phyloP scores from a whole-genome alignment of 2,113 vertebrate species.

The Takifugu flavidus region DNA sequence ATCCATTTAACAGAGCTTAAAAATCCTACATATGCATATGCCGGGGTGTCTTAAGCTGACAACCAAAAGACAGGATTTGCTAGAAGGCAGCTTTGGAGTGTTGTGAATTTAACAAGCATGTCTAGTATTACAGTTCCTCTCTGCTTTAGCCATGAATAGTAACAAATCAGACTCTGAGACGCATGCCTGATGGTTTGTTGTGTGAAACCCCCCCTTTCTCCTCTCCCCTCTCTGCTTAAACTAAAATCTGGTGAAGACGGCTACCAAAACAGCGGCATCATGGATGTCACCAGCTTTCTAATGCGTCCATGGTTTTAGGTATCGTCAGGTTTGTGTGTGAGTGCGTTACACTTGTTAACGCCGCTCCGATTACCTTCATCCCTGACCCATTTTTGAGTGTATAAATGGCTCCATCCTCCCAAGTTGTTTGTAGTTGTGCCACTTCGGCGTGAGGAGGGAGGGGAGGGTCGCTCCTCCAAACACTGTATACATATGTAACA shows the following conservation, averaged over 20 bases:
- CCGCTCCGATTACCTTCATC: conserved; percentile 66
- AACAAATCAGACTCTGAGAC: conserved; percentile 79
- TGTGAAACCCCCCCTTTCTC: conserved; percentile 24
- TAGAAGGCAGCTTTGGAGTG: conserved; percentile 74
- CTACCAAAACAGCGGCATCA: conserved; percentile 73
- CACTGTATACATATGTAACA: conserved; percentile 75
- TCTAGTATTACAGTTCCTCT: conserved; percentile 74
- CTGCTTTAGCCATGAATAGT: conserved; percentile 77
- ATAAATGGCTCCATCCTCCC: conserved; percentile 60
- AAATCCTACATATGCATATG: conserved; percentile 78
- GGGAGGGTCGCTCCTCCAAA: conserved; percentile 48
- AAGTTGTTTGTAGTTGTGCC: conserved; percentile 60
- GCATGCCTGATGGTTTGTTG: conserved; percentile 68
- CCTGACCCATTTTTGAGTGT: conserved; percentile 69
- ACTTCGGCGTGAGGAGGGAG: conserved; percentile 11
- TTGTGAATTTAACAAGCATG: conserved; percentile 82
- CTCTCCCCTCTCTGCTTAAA: too few relatives aligned
- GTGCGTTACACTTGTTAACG: conserved; percentile 46
- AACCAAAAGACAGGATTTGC: conserved; percentile 74
- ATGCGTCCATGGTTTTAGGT: conserved; percentile 32
- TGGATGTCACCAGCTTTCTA: conserved; percentile 55
- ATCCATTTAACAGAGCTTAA: conserved; percentile 81
- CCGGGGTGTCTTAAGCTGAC: conserved; percentile 72
- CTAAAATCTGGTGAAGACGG: conserved; percentile 67
- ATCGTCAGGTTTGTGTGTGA: conserved; percentile 37